Base-by-base conservation (phyloP, 2,888 invertebrate species). In the Calephelis perditalis region DNA sequence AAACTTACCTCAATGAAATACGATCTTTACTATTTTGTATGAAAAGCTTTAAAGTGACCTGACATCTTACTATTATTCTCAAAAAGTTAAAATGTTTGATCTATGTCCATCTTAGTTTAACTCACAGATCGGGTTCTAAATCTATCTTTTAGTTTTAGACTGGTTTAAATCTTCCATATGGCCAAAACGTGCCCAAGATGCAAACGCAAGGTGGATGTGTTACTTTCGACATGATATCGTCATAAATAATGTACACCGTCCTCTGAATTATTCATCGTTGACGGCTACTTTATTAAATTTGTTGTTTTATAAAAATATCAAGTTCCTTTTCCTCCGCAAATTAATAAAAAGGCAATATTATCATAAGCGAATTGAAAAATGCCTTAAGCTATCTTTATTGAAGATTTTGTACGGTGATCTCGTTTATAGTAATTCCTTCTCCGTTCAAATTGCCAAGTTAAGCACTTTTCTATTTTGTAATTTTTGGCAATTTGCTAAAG, bases 221-320 rank as follows among this genome's bases (percentile, higher is more conserved):
- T 78, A 77, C 80, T 79, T 78, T 74, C 79, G 81, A 84, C 86
- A 84, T 85, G 81, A 83, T 81, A 87, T 87, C 84, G 84, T 79
- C 82, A 86, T 89, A 88, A 89, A 89, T 89, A 86, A 89, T 89
- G 85, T 86, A 89, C 86, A 78, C 71, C 70, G 78, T 72, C 73
- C 74, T 75, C 75, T 90, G 89, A 87, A 88, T 89, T 76, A 87
- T 89, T 87, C 86, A 88, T 81, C 82, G 79, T 72, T 76, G 77
- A 79, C 79, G 81, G 79, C 78, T 84, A 86, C 82, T 87, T 86
- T 88, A 89, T 89, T 88, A 86, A 88, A 89, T 87, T 86, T 84
- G 85, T 83, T 82, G 73, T 82, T 84, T 81, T 80, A 81, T 77
- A 76, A 82, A 81, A 83, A 81, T 76, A 79, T 76, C 78, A 75